Evolutionary conservation across 2,888 invertebrate genomes (phyloP).

Genomic region (Tetranychus piercei): DNA sequence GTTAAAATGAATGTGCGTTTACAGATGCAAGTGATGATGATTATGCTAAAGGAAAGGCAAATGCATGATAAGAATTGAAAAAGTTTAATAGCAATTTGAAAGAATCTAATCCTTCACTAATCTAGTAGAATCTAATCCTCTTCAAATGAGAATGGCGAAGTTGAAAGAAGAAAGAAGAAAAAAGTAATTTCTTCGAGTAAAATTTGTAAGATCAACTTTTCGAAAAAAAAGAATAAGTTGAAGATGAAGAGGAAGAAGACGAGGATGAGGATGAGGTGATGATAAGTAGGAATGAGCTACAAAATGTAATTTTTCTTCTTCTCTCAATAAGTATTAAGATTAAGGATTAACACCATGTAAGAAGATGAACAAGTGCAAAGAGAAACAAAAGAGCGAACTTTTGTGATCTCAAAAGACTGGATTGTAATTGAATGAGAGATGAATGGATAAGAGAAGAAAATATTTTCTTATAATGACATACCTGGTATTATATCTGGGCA

Average conservation of each 20-base stretch:
- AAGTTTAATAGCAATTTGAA: background rate
- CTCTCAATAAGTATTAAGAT: too few species aligned
- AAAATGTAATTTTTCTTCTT: too few species aligned
- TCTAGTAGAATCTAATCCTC: background rate
- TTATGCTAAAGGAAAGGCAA: background rate
- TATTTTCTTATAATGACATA: constrained; percentile 28
- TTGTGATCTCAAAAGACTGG: too few species aligned
- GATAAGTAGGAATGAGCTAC: background rate
- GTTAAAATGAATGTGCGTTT: background rate
- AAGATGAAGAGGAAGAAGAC: background rate
- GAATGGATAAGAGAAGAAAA: background rate
- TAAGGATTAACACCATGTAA: too few species aligned
- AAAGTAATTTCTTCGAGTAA: background rate
- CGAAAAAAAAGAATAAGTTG: background rate
- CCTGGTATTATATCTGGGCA: constrained; percentile 44
- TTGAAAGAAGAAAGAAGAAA: too few species aligned
- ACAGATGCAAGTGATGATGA: background rate
- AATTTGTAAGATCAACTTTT: background rate
- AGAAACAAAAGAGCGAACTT: too few species aligned
- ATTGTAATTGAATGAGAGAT: background rate
- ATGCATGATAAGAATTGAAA: background rate
- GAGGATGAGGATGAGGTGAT: background rate
- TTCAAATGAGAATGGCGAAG: too few species aligned
- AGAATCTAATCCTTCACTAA: background rate
- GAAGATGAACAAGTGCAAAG: too few species aligned